Base-by-base conservation (phyloP, 1,140 invertebrate genomes). In the Bombus difficillimus region DNA sequence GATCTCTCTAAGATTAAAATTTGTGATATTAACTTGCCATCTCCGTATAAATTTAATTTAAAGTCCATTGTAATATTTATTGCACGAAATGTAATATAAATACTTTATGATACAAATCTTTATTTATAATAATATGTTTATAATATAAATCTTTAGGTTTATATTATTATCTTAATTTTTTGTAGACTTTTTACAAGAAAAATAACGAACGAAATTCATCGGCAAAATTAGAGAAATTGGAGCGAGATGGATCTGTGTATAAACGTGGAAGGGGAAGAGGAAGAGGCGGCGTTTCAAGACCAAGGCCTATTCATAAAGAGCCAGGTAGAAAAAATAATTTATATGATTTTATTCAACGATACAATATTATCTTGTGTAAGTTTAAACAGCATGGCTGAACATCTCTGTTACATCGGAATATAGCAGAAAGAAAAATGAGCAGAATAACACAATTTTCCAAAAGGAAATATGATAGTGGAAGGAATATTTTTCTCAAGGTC, bases 181-280 rank as follows among this genome's bases (percentile, higher is more conserved):
- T 92, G 41, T 79, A 94, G 93, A 89, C 86, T 3, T 93, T 93
- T 91, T 93, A 93, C 68, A 94, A 94, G 62, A 94, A 94, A 81
- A 91, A 90, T 77, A 82, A 82, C 53, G 92, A 93, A 43, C 74
- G 86, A 74, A 91, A 88, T 81, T 53, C 76, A 39, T 80, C 83
- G 10, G 47, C 83, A 85, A 93, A 89, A 74, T 74, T 88, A 22
- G 92, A 93, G 18, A 86, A 91, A 83, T 57, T 81, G 12, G 92
- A 93, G 53, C 87, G 91, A 75, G 92, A 93, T 22, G 90, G 90
- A 28, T 68, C 88, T 53, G 69, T 79, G 12, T 85, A 81, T 69
- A 91, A 91, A 78, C 92, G 92, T 25, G 88, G 84, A 47, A 89
- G 84, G 77, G 91, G 89, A 78, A 90, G 91, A 87, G 86, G 89